phyloP scores from a whole-genome alignment of 2,888 invertebrate species.

The Thysanoteuthis rhombus region DNA sequence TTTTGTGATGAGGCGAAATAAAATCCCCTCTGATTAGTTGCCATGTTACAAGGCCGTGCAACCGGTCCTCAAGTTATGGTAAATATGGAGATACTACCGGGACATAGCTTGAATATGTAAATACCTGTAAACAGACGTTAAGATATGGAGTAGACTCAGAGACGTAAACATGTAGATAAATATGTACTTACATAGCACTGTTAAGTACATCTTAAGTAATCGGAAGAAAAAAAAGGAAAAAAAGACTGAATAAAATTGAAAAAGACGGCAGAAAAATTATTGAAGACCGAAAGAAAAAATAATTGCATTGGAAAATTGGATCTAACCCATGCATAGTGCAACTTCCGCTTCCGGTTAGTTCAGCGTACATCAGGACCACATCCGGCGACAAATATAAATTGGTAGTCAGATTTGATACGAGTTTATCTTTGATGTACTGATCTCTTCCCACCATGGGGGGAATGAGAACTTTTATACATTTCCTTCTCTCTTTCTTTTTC shows the following conservation, averaged over 20 bases:
- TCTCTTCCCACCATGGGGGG: not conserved
- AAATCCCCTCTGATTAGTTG: no score
- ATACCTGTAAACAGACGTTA: no score
- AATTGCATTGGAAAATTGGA: not conserved
- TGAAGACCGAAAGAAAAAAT: not conserved
- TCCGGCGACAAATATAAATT: not conserved
- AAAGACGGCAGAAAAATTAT: not conserved
- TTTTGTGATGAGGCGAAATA: no score
- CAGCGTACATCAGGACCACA: not conserved
- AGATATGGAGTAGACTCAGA: no score
- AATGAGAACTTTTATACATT: not conserved
- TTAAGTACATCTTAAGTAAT: not conserved
- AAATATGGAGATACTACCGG: no score
- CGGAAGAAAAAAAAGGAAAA: not conserved
- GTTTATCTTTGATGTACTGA: not conserved
- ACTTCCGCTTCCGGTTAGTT: not conserved
- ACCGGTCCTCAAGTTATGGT: no score
- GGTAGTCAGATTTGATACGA: not conserved
- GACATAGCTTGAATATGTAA: no score
- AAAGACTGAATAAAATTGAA: not conserved
- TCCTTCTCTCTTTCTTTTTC: not conserved
- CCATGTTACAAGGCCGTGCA: no score
- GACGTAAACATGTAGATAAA: not conserved
- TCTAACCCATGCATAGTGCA: not conserved
- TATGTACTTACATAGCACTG: not conserved